These are phyloP conservation scores for Leptopilina myrica DNA, from an alignment of 2,888 invertebrate species.

Conservation along the genomic window DNA sequence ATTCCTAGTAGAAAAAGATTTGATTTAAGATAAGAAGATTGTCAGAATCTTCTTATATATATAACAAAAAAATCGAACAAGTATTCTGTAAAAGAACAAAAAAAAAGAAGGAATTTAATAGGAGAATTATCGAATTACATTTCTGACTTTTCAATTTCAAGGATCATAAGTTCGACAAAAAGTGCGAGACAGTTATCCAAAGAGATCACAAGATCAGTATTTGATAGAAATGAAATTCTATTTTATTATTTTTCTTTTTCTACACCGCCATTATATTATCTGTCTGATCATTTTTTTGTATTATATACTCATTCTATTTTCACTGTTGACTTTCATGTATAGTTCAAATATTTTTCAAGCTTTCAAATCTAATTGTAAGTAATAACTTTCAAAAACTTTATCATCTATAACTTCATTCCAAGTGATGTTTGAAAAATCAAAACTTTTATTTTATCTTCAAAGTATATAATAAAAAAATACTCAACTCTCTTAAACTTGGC, in stretches of 20 bases:
- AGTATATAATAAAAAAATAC: not conserved
- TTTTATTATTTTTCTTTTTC: not conserved
- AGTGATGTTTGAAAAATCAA: not conserved
- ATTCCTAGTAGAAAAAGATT: not conserved
- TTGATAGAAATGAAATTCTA: slow-evolving; percentile 14
- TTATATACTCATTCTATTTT: not conserved
- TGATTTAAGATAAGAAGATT: slow-evolving; percentile 30
- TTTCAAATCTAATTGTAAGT: slow-evolving; percentile 4
- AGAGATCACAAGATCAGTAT: slow-evolving; percentile 7
- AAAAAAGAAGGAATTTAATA: slow-evolving; percentile 28
- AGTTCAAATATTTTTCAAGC: not conserved
- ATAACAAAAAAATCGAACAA: too few species aligned
- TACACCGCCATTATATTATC: not conserved
- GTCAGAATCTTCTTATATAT: slow-evolving; percentile 2
- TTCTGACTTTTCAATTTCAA: slow-evolving; percentile 28
- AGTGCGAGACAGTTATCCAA: slow-evolving; percentile 13
- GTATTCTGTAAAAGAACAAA: not conserved
- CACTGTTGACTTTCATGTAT: slow-evolving; percentile 3
- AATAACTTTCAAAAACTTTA: not conserved
- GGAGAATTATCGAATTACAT: slow-evolving; percentile 33
- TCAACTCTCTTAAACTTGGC: not conserved
- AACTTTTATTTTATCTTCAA: slow-evolving; percentile 6
- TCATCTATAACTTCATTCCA: not conserved
- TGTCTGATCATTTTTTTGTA: not conserved
- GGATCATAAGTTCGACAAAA: slow-evolving; percentile 10